Conservation (phyloP, 1,140 invertebrate species). For the Babylonia areolata region DNA sequence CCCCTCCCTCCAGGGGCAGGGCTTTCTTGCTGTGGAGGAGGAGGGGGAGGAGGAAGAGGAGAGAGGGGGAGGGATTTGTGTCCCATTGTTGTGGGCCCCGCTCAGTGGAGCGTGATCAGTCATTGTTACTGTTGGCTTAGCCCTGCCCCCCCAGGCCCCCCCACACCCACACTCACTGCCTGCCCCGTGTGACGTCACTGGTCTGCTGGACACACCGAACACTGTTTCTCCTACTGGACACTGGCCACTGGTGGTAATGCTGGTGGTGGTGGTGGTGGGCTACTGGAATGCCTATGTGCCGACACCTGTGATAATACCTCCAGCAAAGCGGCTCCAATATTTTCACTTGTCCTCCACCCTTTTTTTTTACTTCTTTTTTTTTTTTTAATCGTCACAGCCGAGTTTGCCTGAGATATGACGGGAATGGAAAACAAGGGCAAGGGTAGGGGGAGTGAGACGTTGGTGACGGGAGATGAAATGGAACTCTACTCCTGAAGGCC, state of each 20-base stretch:
- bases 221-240: conserved; percentile 20
- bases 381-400: too few species aligned
- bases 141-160: not conserved
- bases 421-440: not conserved
- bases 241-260: not conserved
- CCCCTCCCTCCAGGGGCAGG: not conserved
- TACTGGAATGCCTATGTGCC: conserved; percentile 1
- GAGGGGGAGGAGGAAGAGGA: too few species aligned
- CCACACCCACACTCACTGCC: not conserved
- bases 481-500: not conserved
- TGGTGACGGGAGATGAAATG: not conserved
- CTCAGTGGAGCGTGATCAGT: conserved; percentile 21
- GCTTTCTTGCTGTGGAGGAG: too few species aligned
- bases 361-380: too few species aligned
- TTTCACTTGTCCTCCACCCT: not conserved
- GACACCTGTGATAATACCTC: conserved; percentile 14
- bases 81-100: conserved; percentile 21
- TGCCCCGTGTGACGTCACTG: not conserved
- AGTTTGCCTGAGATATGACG: not conserved
- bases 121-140: conserved; percentile 27
- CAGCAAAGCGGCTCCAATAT: not conserved
- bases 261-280: not conserved
- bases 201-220: not conserved
- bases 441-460: not conserved
- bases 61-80: not conserved